Percentiles rank a stretch among this genome's conserved stretches.
These are phyloP conservation scores for Leucopsar rothschildi DNA, from an alignment of 2,113 vertebrate species.

Conservation along the genomic window DNA sequence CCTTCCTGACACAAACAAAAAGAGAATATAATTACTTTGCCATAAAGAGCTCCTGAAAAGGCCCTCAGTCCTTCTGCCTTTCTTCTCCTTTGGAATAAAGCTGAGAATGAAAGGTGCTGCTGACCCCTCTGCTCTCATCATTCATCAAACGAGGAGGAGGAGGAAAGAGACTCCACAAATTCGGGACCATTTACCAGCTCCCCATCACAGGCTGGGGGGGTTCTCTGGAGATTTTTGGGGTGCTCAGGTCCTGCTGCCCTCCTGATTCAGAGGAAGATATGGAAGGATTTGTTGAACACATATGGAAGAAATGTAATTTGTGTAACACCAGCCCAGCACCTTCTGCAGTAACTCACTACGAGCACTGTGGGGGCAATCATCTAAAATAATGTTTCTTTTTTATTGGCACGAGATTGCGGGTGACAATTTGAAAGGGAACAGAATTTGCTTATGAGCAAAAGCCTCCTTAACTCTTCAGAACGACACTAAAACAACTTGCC, in stretches of 20 bases:
- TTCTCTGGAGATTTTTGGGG: background rate
- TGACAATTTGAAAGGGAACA: background rate
- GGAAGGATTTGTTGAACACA: rapidly evolving
- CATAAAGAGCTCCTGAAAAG: slow-evolving; percentile 48
- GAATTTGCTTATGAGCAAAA: slow-evolving; percentile 9
- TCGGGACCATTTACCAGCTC: rapidly evolving
- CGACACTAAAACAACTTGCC: background rate
- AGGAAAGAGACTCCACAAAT: background rate
- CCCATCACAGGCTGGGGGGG: rapidly evolving
- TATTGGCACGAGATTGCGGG: background rate
- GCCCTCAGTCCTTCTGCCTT: background rate
- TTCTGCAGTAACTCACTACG: background rate
- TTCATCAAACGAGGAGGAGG: background rate
- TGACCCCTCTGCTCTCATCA: background rate
- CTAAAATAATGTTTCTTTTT: background rate
- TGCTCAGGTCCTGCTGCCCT: rapidly evolving
- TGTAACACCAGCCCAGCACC: background rate
- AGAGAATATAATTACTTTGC: slow-evolving; percentile 60
- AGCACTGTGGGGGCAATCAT: background rate
- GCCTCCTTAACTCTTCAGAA: background rate
- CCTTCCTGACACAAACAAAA: slow-evolving; percentile 60
- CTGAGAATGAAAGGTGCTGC: background rate
- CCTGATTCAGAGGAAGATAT: background rate
- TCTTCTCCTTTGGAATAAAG: background rate
- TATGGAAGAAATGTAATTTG: background rate